A percentile compares a stretch with the other conserved stretches of the same genome.
Conservation (phyloP, 2,113 vertebrate genomes). For the Pogonocichla stellata region DNA sequence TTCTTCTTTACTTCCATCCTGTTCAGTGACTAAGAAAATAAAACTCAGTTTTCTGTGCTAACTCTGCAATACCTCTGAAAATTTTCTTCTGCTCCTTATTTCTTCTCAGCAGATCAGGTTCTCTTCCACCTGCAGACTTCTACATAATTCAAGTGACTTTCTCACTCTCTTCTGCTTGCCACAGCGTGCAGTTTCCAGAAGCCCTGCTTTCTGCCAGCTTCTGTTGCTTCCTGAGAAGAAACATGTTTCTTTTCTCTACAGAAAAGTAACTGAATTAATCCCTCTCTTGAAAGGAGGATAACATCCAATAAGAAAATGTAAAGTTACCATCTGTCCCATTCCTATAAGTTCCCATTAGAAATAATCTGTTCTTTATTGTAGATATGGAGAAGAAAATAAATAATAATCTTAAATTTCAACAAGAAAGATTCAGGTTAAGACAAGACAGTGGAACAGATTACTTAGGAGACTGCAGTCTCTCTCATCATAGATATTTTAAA, state of each 20-base stretch:
- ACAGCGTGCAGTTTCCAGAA: neutral
- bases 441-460: neutral
- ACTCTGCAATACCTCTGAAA: neutral
- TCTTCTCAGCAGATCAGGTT: neutral
- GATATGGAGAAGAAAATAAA: neutral
- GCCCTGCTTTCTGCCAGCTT: neutral
- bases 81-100: neutral
- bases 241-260: neutral
- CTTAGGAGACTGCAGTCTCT: neutral
- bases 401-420: neutral
- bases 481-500: neutral
- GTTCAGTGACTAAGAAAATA: neutral
- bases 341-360: neutral
- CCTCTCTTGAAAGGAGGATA: neutral
- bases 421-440: neutral
- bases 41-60: neutral
- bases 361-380: neutral
- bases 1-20: neutral
- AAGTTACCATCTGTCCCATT: neutral
- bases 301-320: neutral
- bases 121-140: neutral
- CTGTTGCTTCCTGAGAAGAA: neutral
- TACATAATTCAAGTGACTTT: slow-evolving; percentile 6
- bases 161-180: neutral
- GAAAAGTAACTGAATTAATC: neutral